Evolutionary conservation across 2,888 invertebrate species (phyloP), one percentile per base, ranked within the genome.

Genomic region (Dynastes tityus): DNA sequence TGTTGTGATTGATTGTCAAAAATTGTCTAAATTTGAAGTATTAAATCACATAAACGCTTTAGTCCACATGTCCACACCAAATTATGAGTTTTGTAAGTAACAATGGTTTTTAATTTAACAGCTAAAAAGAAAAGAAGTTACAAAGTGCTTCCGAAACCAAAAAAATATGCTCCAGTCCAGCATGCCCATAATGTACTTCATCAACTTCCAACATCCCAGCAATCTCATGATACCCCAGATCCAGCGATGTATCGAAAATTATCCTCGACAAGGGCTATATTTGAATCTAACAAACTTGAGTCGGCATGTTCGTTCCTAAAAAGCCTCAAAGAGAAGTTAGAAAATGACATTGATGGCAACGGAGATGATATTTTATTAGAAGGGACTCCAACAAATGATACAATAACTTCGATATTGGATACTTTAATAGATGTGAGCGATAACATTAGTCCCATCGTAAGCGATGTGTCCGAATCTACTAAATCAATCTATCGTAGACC

Each of bases 391-490:
- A 73, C 64, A 5, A 32, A 61, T 1, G 63, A 75, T 6, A 70
- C 68, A 4, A 29, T 79, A 22, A 49, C 67, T 2, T 58, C 29
- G 22, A 75, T 79, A 11, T 53, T 78, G 29, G 73, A 64, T n/a
- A 74, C 78, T 0, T 37, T 78, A 55, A 75, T 76, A 37, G 79
- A 79, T 32, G 75, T 79, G n/a, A 76, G 70, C 45, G 79, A 79
- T 29, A 70, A 40, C 13, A 70, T 79, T 63, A 37, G 61, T 16
- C 79, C 79, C 22, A 75, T 79, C 22, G 58, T 75, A 13, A 68
- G 68, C 32, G 75, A 67, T 37, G 76, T 22, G 13, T 76, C 78
- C 27, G 37, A 45, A 16, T 73, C 73, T 3, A 64, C 45, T 22
- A 63, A 51, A 40, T 67, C 76, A 16, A 55, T 45, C 6, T 58